Base-by-base conservation (phyloP, 2,888 invertebrate species). In the Phytoseiulus persimilis region DNA sequence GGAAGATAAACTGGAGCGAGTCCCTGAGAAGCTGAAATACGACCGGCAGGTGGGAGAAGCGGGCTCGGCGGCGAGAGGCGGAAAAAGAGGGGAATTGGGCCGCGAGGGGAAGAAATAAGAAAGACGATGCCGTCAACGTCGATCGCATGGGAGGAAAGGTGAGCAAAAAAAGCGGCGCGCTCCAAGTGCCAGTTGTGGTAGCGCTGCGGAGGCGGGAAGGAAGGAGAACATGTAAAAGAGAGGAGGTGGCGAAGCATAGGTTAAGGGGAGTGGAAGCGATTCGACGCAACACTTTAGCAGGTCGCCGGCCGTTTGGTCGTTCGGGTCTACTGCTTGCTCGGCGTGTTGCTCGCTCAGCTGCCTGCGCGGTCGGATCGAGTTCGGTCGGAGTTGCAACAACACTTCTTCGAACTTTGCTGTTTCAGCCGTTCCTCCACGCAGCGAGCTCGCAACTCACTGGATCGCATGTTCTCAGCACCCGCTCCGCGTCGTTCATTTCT, bases 201-300 rank as follows among this genome's bases (percentile, higher is more conserved):
- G 39, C 39, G n/a, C n/a, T 6, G 14, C 46, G 46, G 9, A 14
- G 46, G 9, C 46, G 9, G 46, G 46, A 65, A 23, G 18, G 28
- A 18, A 65, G 65, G 23, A 14, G 65, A 28, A 65, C 65, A 65
- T 23, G 65, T 65, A 65, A 28, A 65, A 28, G 18, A 2, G 28
- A 65, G 65, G 23, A 65, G 65, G 28, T 28, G 65, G 65, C 28
- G 28, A 65, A 65, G 65, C 65, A 65, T 65, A 2, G 65, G 65
- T 65, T 23, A 11, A 65, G 65, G 65, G 2, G 65, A 65, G 65
- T 28, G 65, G 18, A 65, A 65, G 65, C 23, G 65, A 65, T 65
- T 65, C 65, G 65, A 65, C 65, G 65, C 65, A 65, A 65, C 65
- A 65, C 65, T 65, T 65, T 65, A 65, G 65, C 65, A 65, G 65